Evolutionary conservation across 2,888 invertebrate genomes (phyloP).

Genomic region (Bombylius discolor): DNA sequence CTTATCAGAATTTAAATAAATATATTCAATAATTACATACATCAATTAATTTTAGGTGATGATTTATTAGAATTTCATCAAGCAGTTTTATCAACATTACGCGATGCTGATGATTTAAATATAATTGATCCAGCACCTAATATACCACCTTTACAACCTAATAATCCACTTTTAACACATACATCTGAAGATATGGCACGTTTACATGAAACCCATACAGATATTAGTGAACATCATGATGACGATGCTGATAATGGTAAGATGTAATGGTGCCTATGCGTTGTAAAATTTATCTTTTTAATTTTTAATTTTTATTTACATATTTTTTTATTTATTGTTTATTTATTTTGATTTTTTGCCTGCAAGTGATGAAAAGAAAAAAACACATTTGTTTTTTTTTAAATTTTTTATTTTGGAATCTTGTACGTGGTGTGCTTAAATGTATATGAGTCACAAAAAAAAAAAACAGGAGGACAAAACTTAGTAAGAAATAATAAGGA

Average conservation of each 20-base stretch:
- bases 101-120: slow-evolving; percentile 51
- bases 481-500: background rate
- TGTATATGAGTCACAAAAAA: slow-evolving; percentile 12
- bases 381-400: background rate
- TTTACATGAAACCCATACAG: slow-evolving; percentile 52
- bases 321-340: no score
- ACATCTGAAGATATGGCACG: slow-evolving; percentile 59
- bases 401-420: background rate
- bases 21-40: background rate
- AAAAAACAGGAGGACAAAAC: background rate
- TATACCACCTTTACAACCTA: slow-evolving; percentile 34
- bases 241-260: slow-evolving; percentile 62
- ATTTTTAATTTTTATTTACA: no score
- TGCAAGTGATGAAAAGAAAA: background rate
- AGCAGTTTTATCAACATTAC: slow-evolving; percentile 48
- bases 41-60: slow-evolving; percentile 44
- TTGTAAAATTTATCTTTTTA: background rate
- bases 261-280: slow-evolving; percentile 11
- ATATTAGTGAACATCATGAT: slow-evolving; percentile 52
- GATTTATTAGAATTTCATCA: slow-evolving; percentile 92
- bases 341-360: background rate
- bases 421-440: slow-evolving; percentile 7
- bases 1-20: background rate
- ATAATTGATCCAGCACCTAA: slow-evolving; percentile 33
- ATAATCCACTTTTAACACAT: slow-evolving; percentile 41